Base-by-base conservation (phyloP, 2,113 vertebrate genomes). In the Campylorhamphus procurvoides region DNA sequence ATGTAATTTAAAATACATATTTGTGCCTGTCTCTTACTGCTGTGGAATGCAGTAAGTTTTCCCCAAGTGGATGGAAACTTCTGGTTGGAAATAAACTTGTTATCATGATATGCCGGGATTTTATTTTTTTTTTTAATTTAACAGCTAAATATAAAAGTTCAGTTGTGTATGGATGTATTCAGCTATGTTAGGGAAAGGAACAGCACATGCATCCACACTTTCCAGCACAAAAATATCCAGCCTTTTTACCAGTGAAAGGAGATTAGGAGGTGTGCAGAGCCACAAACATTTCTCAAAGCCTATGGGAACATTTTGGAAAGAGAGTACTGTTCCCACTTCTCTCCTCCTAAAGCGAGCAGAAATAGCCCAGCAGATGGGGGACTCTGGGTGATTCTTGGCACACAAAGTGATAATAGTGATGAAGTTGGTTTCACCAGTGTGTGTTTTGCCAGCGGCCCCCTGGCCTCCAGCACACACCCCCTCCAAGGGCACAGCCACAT, bases 131-230 rank as follows among this genome's bases (percentile, higher is more conserved):
- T 50, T 46, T 46, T 46, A 20, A 20, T 71, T 78, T 19, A 74
- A 58, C 23, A 72, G 37, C 83, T 84, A 94, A 90, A 90, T 93
- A 90, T 93, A 93, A 66, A 87, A 79, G 66, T 84, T 93, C 73
- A 18, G 44, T 75, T 86, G 40, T 60, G 52, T 49, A 75, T 56
- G 73, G 76, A 67, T 86, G 40, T 82, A 40, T 68, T 77, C 93
- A 64, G 58, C 52, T 89, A 40, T 72, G 80, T 56, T 60, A 84
- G 69, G 87, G 49, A 63, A 74, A 92, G 66, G 80, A 81, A 87
- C 72, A 89, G 86, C 88, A 92, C 80, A 81, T 64, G 42, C 87
- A 95, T 67, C 88, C 31, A 75, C 84, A 55, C 87, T 84, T 91
- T n/a, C 60, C 56, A 78, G 72, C 44, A 90, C 11, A 4, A 88